Base-by-base conservation (phyloP, 1,140 invertebrate genomes). In the Grapholita molesta region DNA sequence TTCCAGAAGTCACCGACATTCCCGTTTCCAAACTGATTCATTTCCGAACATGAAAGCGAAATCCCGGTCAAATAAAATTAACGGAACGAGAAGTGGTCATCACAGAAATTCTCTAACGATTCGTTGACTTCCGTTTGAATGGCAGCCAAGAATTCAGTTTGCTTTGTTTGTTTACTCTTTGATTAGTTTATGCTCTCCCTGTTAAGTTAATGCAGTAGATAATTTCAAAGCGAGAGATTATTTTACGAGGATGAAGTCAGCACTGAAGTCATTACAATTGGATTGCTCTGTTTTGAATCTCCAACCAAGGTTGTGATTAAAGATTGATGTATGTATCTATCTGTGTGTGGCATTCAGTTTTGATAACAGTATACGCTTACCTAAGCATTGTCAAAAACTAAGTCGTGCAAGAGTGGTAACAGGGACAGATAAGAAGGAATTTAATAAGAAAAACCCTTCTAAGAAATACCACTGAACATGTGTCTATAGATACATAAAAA, bases 81-180 rank as follows among this genome's bases (percentile, higher is more conserved):
- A 23, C 64, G 35, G 32, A 33, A 65, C 15, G 30, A 32, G 8
- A 15, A 65, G 15, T 30, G 28, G 55, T 35, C 35, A 42, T 65
- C 64, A 2, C 32, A 30, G 8, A 33, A 35, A 6, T 21, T 24
- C 23, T 30, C 21, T 5, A 25, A 53, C 23, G 18, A 25, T 48
- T 52, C 7, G 15, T 8, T 23, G 23, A 67, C 48, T 74, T 77
- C 75, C 75, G 72, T 28, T 76, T 77, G 75, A 74, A 35, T 25
- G 12, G 35, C 12, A 30, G 75, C 75, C 75, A 77, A 77, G 69
- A 77, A 76, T 74, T 30, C 38, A 64, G 8, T 12, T 21, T 21
- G 8, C 7, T 48, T 48, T 48, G 42, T 48, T 48, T 48, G 21
- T 48, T 48, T 48, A 48, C 42, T 21, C 42, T 21, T 18, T 38